Conservation (phyloP, 2,113 vertebrate genomes). For the Boulengeromyrus knoepffleri region DNA sequence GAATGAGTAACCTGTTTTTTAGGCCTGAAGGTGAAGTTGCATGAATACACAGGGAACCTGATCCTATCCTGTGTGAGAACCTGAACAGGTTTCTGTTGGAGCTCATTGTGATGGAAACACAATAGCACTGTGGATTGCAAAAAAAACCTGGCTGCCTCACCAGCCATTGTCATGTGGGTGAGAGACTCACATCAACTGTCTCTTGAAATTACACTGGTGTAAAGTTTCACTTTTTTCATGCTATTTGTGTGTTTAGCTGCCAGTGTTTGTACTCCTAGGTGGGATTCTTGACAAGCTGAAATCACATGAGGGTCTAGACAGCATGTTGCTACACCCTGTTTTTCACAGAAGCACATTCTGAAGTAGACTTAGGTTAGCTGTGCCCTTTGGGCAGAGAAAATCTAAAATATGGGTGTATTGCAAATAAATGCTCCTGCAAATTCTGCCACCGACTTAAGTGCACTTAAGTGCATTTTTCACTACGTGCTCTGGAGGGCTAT, state of each 20-base stretch:
- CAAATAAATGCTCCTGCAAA: not conserved
- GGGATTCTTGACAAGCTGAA: not conserved
- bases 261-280: not conserved
- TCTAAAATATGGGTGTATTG: not conserved
- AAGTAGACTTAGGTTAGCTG: not conserved
- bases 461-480: not conserved
- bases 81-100: not conserved
- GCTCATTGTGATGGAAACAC: not conserved
- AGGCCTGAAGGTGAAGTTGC: not conserved
- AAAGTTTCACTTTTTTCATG: not conserved
- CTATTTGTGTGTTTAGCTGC: not conserved
- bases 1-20: not conserved
- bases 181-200: not conserved
- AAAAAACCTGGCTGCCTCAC: no score
- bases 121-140: not conserved
- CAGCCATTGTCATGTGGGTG: not conserved
- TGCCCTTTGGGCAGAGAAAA: not conserved
- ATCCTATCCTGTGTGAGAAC: not conserved
- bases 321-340: not conserved
- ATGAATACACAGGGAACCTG: not conserved
- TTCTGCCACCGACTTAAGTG: not conserved
- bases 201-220: not conserved
- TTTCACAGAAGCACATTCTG: not conserved
- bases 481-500: not conserved
- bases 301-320: not conserved